Percentiles rank a stretch among this genome's conserved stretches.
Conservation (phyloP, 1,140 invertebrate species). For the Mamestra configurata region DNA sequence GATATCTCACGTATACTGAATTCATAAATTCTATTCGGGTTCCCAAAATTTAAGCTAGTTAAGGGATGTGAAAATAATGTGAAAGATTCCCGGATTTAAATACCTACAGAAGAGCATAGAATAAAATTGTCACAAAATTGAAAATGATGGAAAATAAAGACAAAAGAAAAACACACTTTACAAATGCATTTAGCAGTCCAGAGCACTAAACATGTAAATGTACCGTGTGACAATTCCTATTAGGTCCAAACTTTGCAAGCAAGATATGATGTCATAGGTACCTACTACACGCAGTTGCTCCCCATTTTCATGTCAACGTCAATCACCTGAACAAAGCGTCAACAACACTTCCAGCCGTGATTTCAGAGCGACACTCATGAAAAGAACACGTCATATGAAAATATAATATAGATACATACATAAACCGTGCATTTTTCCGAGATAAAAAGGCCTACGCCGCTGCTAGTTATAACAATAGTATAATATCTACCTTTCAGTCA, state of each 20-base stretch:
- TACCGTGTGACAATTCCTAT: neutral
- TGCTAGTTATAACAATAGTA: no score
- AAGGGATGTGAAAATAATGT: no score
- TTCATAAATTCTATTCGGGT: neutral
- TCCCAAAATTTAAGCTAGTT: neutral
- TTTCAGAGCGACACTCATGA: neutral
- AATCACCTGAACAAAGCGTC: neutral
- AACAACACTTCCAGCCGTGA: neutral
- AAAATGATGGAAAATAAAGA: neutral
- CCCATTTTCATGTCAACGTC: slow-evolving; percentile 11
- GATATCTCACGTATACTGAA: neutral
- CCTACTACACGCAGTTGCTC: neutral
- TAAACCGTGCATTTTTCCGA: no score
- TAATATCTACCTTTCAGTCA: no score
- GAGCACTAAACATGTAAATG: neutral
- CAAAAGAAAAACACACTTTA: no score
- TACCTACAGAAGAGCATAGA: no score
- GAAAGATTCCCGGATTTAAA: no score
- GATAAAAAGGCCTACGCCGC: no score
- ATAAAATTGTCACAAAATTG: no score
- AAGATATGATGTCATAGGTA: neutral
- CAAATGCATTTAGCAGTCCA: neutral
- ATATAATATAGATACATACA: neutral
- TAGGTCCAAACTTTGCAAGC: neutral
- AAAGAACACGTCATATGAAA: neutral